These are phyloP conservation scores for Notodonta ziczac DNA, from an alignment of 2,888 invertebrate species.

Conservation along the genomic window DNA sequence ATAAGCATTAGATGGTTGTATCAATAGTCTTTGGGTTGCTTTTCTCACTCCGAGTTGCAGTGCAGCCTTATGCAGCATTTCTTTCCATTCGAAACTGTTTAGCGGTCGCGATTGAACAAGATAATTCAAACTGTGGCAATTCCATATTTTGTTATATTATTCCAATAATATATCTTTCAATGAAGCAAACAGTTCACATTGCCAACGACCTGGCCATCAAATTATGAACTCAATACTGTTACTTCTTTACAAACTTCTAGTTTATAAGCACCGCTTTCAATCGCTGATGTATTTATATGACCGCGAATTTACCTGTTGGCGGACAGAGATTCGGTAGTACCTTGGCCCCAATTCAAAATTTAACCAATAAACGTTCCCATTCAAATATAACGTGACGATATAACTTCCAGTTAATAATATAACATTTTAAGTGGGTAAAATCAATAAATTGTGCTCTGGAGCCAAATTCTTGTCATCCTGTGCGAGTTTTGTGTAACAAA, in stretches of 20 bases:
- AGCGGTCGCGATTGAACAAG: too few relatives aligned
- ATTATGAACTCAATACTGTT: neutral
- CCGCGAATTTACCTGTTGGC: conserved; percentile 25
- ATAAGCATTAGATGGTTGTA: too few relatives aligned
- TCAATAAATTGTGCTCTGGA: conserved; percentile 43
- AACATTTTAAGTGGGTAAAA: conserved; percentile 34
- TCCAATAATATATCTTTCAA: too few relatives aligned
- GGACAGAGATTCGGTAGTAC: conserved; percentile 12
- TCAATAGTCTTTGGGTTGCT: too few relatives aligned
- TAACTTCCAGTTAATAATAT: conserved; percentile 23
- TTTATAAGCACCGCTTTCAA: neutral
- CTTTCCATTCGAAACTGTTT: too few relatives aligned
- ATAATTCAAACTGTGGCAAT: too few relatives aligned
- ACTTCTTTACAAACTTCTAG: neutral
- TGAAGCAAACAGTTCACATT: neutral
- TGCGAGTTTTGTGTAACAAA: conserved; percentile 35
- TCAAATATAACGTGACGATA: conserved; percentile 28
- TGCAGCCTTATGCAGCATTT: too few relatives aligned
- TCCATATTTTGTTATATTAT: too few relatives aligned
- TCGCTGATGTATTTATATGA: conserved; percentile 4
- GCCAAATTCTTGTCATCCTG: conserved; percentile 50
- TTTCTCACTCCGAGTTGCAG: too few relatives aligned
- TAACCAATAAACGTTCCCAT: conserved; percentile 17
- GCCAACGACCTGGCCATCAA: neutral
- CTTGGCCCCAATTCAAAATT: conserved; percentile 35